Base-by-base conservation (phyloP, 2,797 vertebrate genomes). In the Typhlichthys eigenmanni region DNA sequence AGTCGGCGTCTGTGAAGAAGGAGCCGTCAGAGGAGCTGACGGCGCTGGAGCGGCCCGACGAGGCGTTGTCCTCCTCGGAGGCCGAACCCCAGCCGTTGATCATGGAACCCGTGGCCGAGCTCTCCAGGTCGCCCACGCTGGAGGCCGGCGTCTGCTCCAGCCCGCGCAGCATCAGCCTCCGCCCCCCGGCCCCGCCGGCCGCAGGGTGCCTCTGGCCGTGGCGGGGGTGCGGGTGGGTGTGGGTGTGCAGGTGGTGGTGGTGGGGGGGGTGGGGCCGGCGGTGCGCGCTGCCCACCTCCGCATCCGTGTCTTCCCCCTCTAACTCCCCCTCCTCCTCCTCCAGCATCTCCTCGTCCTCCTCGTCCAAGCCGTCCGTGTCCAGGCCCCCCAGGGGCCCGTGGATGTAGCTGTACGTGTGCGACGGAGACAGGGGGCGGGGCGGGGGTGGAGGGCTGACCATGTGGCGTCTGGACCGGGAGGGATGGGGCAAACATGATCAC, bases 1-100 rank as follows among this genome's bases (percentile, higher is more conserved):
- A 99, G 86, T 99, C 97, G 0, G 96, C 95, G 14, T 99, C 98
- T 0, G 96, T 98, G 85, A 98, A 98, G 76, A 99, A 99, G 0
- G 98, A 99, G 16, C 98, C 97, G 2, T 99, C 97, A 0, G 97
- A 99, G 7, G 97, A 99, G 76, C 96, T 98, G 54, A 98, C 94
- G 4, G 91, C 90, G 0, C 97, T 99, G 78, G 97, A 99, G 49
- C 96, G 93, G 17, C 98, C 98, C 0, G 96, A 98, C 32, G 98
- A 98, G 74, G 95, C 96, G 87, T 98, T 98, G 86, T 98, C 97
- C 77, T 98, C 98, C 71, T 99, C 97, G 0, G 98, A 99, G 52
- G 98, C 98, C 0, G 98, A 99, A 57, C 98, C 98, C 98, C 98
- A 99, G 72, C 98, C 98, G 10, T 99, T 99, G 89, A 99, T 98